Conservation (phyloP, 2,888 invertebrate species). For the Rhagium mordax region DNA sequence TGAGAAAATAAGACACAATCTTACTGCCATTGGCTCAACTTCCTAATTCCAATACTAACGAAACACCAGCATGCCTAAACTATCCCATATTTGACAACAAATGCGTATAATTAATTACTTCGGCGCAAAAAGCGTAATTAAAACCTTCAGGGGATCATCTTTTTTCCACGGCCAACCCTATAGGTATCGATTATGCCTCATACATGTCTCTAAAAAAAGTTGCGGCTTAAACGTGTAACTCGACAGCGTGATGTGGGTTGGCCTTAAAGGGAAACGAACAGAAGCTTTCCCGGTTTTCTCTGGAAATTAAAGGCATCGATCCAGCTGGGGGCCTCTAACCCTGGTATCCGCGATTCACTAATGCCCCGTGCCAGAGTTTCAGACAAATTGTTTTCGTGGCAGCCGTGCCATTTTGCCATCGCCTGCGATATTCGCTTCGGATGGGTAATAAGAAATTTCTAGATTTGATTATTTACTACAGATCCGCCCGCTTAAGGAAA, state of each 20-base stretch:
- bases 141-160: not conserved
- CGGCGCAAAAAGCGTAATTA: slow-evolving; percentile 25
- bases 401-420: not conserved
- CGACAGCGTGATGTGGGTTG: slow-evolving; percentile 33
- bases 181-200: slow-evolving; percentile 16
- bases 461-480: not conserved
- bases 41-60: not conserved
- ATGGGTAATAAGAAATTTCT: not conserved
- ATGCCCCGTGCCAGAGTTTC: slow-evolving; percentile 9
- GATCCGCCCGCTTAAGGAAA: too few relatives aligned
- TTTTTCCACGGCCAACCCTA: not conserved
- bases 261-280: slow-evolving; percentile 39
- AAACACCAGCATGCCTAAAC: not conserved
- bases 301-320: slow-evolving; percentile 36
- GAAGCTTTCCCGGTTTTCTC: slow-evolving; percentile 25
- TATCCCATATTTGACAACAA: not conserved
- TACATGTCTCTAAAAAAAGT: slow-evolving; percentile 18
- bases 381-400: slow-evolving; percentile 18
- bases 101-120: not conserved
- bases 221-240: slow-evolving; percentile 17
- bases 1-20: too few relatives aligned
- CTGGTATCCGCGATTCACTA: not conserved
- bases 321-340: slow-evolving; percentile 14
- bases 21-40: too few relatives aligned
- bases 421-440: not conserved